Evolutionary conservation across 64 coral and sea anemone genomes (phyloP).

Genomic region (Trachythela sp.): DNA sequence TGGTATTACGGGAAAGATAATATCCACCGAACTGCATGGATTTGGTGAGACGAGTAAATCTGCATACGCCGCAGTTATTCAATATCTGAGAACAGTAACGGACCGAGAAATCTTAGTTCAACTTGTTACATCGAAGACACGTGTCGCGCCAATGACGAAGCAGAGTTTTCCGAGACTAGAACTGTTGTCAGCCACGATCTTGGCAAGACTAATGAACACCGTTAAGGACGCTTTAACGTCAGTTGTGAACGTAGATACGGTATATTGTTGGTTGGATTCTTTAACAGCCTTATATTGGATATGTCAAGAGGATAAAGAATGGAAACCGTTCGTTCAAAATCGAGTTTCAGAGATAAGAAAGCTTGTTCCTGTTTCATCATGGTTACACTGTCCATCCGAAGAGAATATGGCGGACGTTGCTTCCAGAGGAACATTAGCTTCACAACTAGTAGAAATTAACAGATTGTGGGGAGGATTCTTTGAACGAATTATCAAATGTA

Average conservation of each 20-base stretch:
- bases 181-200: slow-evolving; percentile 22
- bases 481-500: too few species aligned
- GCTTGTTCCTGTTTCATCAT: too few species aligned
- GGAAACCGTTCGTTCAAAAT: too few species aligned
- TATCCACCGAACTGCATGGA: too few species aligned
- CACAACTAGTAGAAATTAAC: too few species aligned
- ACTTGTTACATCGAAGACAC: slow-evolving; percentile 24
- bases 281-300: not conserved
- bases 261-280: not conserved
- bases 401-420: too few species aligned
- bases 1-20: too few species aligned
- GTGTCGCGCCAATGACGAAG: slow-evolving; percentile 19
- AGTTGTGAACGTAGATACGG: not conserved
- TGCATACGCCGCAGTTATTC: slow-evolving; percentile 25
- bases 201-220: slow-evolving; percentile 19
- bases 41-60: slow-evolving; percentile 8
- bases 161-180: slow-evolving; percentile 38
- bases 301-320: not conserved
- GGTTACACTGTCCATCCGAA: too few species aligned
- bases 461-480: too few species aligned
- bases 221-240: slow-evolving; percentile 14
- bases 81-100: slow-evolving; percentile 17
- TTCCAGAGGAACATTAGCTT: too few species aligned
- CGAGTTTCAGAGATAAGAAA: too few species aligned
- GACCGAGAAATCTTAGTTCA: not conserved